Conservation (phyloP, 1,140 invertebrate species). For the Brachionus manjavacas region DNA sequence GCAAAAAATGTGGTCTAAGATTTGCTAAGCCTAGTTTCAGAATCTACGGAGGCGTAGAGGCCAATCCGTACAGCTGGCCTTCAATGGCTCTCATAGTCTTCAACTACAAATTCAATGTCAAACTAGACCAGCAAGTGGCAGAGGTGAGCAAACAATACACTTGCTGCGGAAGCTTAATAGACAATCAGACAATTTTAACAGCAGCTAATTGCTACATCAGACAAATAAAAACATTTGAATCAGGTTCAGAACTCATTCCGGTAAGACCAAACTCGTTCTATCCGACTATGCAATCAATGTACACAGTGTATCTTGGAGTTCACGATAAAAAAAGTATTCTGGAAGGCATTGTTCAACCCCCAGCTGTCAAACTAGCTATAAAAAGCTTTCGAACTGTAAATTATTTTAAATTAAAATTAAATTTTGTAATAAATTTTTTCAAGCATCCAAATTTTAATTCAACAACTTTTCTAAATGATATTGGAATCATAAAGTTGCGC, state of each 20-base stretch:
- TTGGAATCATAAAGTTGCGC: not conserved
- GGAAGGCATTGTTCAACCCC: not conserved
- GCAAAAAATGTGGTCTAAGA: not conserved
- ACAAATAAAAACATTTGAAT: not conserved
- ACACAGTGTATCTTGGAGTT: slow-evolving; percentile 25
- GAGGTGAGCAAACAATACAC: not conserved
- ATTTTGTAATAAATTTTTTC: too few relatives aligned
- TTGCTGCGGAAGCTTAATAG: not conserved
- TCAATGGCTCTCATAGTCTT: slow-evolving; percentile 17
- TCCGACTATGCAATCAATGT: slow-evolving; percentile 23
- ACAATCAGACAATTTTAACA: slow-evolving; percentile 5
- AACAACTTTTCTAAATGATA: not conserved
- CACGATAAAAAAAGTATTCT: slow-evolving; percentile 6
- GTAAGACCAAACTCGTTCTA: not conserved
- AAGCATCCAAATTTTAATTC: slow-evolving; percentile 17
- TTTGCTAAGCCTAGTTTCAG: slow-evolving; percentile 1
- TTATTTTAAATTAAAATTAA: not conserved
- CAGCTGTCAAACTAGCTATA: not conserved
- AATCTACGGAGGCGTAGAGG: slow-evolving; percentile 2
- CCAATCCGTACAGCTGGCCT: slow-evolving; percentile 28
- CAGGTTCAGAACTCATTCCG: not conserved
- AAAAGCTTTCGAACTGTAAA: not conserved
- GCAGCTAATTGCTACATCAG: slow-evolving; percentile 15
- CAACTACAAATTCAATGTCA: not conserved
- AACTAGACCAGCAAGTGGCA: not conserved